Base-by-base conservation (phyloP, 2,888 invertebrate species). In the Drepanosiphum platanoidis region DNA sequence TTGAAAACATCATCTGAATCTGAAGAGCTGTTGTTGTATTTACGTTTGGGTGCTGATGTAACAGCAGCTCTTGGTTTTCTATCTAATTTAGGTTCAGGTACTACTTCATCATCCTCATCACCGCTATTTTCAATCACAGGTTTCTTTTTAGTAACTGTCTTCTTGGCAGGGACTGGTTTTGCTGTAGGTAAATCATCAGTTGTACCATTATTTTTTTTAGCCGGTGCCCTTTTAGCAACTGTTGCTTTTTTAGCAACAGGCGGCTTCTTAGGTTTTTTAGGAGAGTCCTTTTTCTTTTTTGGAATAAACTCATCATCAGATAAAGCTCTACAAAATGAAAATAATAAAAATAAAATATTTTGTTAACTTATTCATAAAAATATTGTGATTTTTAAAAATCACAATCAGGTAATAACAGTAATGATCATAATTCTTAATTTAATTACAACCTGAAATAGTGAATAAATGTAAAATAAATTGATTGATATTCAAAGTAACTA, bases 241-340 rank as follows among this genome's bases (percentile, higher is more conserved):
- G 78, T 32, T 30, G 78, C 68, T 52, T 58, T 83, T 52, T 42
- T 66, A n/a, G 39, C 27, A 46, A 66, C 77, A 1, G 61, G 64
- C 22, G 32, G 52, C 39, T 61, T 70, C 64, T 78, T 78, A n/a
- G 82, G 52, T 34, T 86, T 87, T 0, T 71, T 70, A 13, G 86
- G 66, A 27, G 86, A 71, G 36, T 68, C 81, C 70, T 86, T 87
- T 34, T 87, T 87, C 79, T 87, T 87, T 78, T 78, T 86, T 8
- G 72, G 66, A 11, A 74, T 71, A 61, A 79, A 82, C 1, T 78
- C 82, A 68, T 74, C 66, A 83, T 71, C 82, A 11, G 86, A 86
- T 52, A 78, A 30, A 68, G 82, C 64, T 7, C 71, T 78, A 68
- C 3, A 77, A 52, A 36, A 8, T 61, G 39, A n/a, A 42, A 36